A percentile compares a stretch with the other conserved stretches of the same genome.
Evolutionary conservation across 2,888 invertebrate species (phyloP).

Genomic region (Synergus gifuensis): DNA sequence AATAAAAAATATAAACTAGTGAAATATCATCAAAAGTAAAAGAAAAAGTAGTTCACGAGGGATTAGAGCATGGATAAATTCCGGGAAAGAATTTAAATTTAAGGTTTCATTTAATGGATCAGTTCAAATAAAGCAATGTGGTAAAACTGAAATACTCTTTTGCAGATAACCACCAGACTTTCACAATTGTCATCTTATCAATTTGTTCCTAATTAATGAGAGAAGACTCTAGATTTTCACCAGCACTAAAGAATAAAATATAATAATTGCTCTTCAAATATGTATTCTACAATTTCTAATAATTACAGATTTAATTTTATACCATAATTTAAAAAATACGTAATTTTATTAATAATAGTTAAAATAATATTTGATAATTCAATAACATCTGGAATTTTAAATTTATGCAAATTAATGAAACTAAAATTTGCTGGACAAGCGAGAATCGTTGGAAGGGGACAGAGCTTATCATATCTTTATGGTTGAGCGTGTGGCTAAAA

Average conservation of each 20-base stretch:
- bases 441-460: background rate
- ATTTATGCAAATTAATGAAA: conserved; percentile 35
- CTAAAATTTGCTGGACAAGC: conserved; percentile 16
- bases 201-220: conserved; percentile 11
- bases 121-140: conserved; percentile 31
- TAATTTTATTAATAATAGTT: too few species aligned
- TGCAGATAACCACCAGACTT: conserved; percentile 4
- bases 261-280: background rate
- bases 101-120: conserved; percentile 71
- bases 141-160: conserved; percentile 5
- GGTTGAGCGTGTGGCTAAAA: conserved; percentile 19
- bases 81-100: conserved; percentile 67
- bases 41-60: conserved; percentile 57
- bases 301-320: too few species aligned
- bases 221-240: background rate
- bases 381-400: background rate
- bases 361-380: background rate
- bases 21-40: conserved; percentile 13
- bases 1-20: background rate
- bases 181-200: conserved; percentile 21
- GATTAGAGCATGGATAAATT: conserved; percentile 42
- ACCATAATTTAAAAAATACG: too few species aligned
- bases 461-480: conserved; percentile 34
- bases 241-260: background rate
- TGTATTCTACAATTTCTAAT: too few species aligned